Percentiles rank a stretch among this genome's conserved stretches.
Evolutionary conservation across 2,113 vertebrate genomes (phyloP).

Genomic region (Mungos mungo): DNA sequence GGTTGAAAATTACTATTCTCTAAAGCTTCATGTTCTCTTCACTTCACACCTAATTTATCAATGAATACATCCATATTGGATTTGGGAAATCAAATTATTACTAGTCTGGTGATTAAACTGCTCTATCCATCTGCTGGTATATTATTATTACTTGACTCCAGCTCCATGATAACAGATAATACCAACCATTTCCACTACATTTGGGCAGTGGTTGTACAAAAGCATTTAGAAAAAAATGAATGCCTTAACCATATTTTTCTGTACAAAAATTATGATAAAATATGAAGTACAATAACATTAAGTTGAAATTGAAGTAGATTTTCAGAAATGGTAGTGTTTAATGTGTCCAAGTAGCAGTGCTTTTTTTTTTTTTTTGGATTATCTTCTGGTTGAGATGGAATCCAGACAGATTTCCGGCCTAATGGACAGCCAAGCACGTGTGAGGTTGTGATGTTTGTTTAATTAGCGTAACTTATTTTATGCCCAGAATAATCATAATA

Average conservation of each 20-base stretch:
- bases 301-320: not conserved
- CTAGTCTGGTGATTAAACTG: slow-evolving; percentile 71
- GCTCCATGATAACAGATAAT: not conserved
- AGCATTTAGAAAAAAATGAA: not conserved
- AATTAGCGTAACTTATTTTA: not conserved
- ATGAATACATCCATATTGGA: slow-evolving; percentile 49
- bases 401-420: not conserved
- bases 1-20: slow-evolving; percentile 41
- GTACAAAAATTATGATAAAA: slow-evolving; percentile 2
- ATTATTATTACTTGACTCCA: slow-evolving; percentile 2
- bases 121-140: slow-evolving; percentile 65
- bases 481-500: not conserved
- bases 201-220: not conserved
- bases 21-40: slow-evolving; percentile 39
- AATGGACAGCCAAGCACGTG: not conserved
- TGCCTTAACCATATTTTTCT: not conserved
- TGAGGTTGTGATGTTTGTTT: not conserved
- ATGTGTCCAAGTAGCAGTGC: not conserved
- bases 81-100: slow-evolving; percentile 76
- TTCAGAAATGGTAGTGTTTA: not conserved
- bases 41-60: slow-evolving; percentile 68
- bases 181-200: slow-evolving; percentile 31
- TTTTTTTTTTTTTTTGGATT: not conserved
- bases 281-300: not conserved
- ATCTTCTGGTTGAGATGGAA: slow-evolving; percentile 3